Evolutionary conservation across 2,113 vertebrate species (phyloP), one percentile per base, ranked within the genome.

Genomic region (Grammomys dolichurus): DNA sequence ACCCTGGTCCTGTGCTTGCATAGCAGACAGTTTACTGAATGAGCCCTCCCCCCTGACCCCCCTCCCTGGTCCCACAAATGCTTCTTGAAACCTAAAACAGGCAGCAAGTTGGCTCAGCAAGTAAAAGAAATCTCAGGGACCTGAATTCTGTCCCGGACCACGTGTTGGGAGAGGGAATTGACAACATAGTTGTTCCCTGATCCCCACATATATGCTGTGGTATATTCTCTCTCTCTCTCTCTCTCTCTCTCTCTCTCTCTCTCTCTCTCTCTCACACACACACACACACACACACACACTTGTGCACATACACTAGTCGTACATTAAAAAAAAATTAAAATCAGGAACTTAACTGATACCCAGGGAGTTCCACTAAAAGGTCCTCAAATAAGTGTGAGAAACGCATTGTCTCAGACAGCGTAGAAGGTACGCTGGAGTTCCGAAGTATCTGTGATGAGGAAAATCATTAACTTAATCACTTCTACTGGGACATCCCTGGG

Each of bases 401-500:
- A 48, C 58, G 40, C 33, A 82, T 92, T 80, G n/a, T 93, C 48
- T 89, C 20, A 60, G 75, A 60, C 54, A 60, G 3, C 46, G n/a
- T 54, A 36, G 88, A 69, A 26, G 75, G 69, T 69, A 36, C 31
- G 26, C 4, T n/a, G 43, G 80, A 40, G 12, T 94, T 77, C 51
- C 33, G 40, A 78, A 75, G 96, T 65, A 10, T 51, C 5, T 14
- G 33, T 46, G 16, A 22, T 89, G 60, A 84, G 51, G 63, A 95
- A 93, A 90, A 90, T 63, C 65, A 54, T 95, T 90, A 76, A 80
- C 65, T 46, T 82, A 90, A 80, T 96, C 70, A 51, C 33, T 73
- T 96, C 65, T 60, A 36, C 69, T 88, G 84, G 90, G 48, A 69
- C 81, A 58, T 94, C 80, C 94, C 95, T 94, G 76, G 88, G 31